Percentiles rank a stretch among this genome's conserved stretches.
Evolutionary conservation across 2,797 vertebrate species (phyloP).

Genomic region (Trachops cirrhosus): DNA sequence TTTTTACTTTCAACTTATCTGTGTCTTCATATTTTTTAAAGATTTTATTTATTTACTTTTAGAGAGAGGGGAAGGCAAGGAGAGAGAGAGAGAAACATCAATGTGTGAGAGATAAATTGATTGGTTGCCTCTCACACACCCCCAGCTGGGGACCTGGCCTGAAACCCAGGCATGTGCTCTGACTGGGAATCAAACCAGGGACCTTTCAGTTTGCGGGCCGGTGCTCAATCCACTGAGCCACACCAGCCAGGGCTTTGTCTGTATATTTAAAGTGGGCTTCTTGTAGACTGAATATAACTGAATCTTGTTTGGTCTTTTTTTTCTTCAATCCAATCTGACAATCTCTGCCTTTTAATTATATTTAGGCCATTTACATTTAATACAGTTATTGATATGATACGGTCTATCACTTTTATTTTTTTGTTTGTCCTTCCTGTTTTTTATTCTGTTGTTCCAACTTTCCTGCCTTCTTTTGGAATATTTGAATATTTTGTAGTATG

Average conservation of each 20-base stretch:
- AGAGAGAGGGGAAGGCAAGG: too few relatives aligned
- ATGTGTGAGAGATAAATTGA: too few relatives aligned
- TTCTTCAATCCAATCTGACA: neutral
- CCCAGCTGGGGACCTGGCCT: too few relatives aligned
- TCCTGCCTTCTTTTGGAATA: neutral
- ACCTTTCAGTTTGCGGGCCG: too few relatives aligned
- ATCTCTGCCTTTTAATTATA: neutral
- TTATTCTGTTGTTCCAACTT: neutral
- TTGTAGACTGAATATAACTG: neutral
- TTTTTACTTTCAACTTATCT: neutral
- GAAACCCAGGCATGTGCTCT: too few relatives aligned
- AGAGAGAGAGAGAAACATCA: too few relatives aligned
- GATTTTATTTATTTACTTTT: too few relatives aligned
- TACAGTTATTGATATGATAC: neutral
- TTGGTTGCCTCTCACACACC: too few relatives aligned
- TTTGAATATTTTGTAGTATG: neutral
- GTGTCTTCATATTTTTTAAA: too few relatives aligned
- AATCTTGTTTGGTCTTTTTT: neutral
- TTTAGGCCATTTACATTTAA: neutral
- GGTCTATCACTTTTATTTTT: neutral
- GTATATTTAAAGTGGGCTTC: neutral
- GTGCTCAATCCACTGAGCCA: too few relatives aligned
- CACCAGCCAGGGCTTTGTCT: neutral
- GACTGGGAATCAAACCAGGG: too few relatives aligned
- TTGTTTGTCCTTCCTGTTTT: neutral